Evolutionary conservation across 2,113 vertebrate genomes (phyloP).

Genomic region (Empidonax alnorum): DNA sequence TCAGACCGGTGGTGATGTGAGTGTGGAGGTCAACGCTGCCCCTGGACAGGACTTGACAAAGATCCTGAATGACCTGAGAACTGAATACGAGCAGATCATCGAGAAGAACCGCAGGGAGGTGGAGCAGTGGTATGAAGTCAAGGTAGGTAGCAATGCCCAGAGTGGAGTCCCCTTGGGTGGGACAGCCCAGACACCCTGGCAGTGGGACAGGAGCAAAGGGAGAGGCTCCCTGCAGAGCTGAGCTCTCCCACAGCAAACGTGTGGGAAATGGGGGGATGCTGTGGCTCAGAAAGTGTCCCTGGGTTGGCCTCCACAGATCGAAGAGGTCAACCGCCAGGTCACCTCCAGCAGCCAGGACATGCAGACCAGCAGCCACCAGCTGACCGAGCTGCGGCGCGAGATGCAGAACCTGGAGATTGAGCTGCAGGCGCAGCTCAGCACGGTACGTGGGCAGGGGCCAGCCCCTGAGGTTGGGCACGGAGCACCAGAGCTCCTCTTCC

Average conservation of each 20-base stretch:
- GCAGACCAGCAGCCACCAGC: conserved; percentile 62
- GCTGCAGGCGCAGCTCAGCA: background rate
- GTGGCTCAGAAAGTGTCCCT: background rate
- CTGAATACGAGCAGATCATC: conserved; percentile 80
- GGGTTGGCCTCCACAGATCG: background rate
- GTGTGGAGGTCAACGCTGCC: conserved; percentile 69
- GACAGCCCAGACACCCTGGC: background rate
- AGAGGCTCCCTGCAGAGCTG: background rate
- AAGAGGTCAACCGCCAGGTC: conserved; percentile 70
- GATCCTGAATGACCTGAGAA: conserved; percentile 68
- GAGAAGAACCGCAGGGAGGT: conserved; percentile 82
- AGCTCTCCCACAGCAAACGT: conserved; percentile 44
- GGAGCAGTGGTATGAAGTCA: conserved; percentile 83
- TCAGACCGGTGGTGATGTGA: conserved; percentile 52
- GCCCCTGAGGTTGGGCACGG: background rate
- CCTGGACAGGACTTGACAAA: conserved; percentile 64
- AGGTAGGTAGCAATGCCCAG: conserved; percentile 67
- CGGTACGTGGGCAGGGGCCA: background rate
- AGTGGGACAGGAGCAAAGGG: background rate
- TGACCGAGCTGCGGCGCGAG: conserved; percentile 57
- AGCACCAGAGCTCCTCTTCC: background rate
- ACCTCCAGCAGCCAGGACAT: conserved; percentile 66
- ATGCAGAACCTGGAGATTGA: conserved; percentile 66
- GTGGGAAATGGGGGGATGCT: too few relatives aligned
- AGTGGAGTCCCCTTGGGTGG: background rate